Evolutionary conservation across 2,797 vertebrate species (phyloP).

Genomic region (Pyrocephalus nanus): DNA sequence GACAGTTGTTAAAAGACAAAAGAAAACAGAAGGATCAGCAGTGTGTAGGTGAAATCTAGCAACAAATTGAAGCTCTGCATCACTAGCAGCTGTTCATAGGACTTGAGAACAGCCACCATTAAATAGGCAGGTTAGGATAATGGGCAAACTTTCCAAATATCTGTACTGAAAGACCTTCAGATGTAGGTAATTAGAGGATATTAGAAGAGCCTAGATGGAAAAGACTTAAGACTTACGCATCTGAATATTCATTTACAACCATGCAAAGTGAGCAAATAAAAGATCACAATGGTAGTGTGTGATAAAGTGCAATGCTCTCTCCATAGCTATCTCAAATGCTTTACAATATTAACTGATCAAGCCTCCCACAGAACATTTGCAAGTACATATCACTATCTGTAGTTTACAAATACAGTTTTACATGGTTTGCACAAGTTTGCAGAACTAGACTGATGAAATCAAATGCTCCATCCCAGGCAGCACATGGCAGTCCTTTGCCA

Average conservation of each 20-base stretch:
- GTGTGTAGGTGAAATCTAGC: background rate
- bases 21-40: background rate
- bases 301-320: background rate
- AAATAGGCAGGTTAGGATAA: background rate
- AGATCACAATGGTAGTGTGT: background rate
- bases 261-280: background rate
- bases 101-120: background rate
- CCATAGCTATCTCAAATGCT: background rate
- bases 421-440: background rate
- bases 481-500: background rate
- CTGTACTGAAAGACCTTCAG: background rate
- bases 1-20: background rate
- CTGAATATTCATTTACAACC: background rate
- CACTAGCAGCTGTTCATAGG: background rate
- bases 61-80: background rate
- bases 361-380: slow-evolving; percentile 8
- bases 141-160: background rate
- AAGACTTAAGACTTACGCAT: background rate
- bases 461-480: background rate
- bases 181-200: background rate
- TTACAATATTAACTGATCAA: slow-evolving; percentile 34
- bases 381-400: background rate
- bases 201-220: background rate
- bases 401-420: slow-evolving; percentile 2
- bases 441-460: background rate